Evolutionary conservation across 2,113 vertebrate species (phyloP), one percentile per base, ranked within the genome.

Genomic region (Eubucco bourcierii): DNA sequence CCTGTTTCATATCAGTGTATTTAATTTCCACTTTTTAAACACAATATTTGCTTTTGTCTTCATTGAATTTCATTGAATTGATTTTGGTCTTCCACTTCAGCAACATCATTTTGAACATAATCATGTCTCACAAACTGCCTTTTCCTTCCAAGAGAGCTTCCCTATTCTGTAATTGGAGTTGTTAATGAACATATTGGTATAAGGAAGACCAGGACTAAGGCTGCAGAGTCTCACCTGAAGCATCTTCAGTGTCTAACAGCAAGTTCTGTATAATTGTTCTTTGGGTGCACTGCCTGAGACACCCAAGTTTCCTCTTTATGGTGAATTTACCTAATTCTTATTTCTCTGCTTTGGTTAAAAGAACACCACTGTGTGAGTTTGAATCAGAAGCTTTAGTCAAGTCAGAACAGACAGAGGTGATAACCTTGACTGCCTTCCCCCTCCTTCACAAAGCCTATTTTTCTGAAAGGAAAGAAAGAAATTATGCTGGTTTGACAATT

Each of bases 111-210:
- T 93, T 86, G 65, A 91, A 95, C 76, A 72, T 75, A 86, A 90
- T 81, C 44, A 65, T 84, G 83, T 81, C 58, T 77, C 46, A 39
- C 50, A 81, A 93, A 96, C 58, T 88, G 55, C 44, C 77, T 84
- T 74, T 37, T 65, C 25, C 50, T 95, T 90, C 73, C 90, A 80
- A 79, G 50, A 14, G 60, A 33, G n/a, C 50, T 78, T 72, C 44
- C n/a, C 44, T 90, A 37, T 86, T 88, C 88, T 86, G 47, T 88
- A 88, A 94, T 65, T 2, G 3, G 86, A 91, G 80, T 86, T 94
- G 85, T 93, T 94, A 95, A 94, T 93, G 94, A 72, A 94, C 88
- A 55, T 91, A 95, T 87, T 81, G 90, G 79, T 74, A 55, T 79
- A 72, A 93, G 83, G 60, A 74, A 93, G 28, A 60, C 29, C 76